Evolutionary conservation across 2,888 invertebrate genomes (phyloP), one percentile per base, ranked within the genome.

Genomic region (Acleris literana): DNA sequence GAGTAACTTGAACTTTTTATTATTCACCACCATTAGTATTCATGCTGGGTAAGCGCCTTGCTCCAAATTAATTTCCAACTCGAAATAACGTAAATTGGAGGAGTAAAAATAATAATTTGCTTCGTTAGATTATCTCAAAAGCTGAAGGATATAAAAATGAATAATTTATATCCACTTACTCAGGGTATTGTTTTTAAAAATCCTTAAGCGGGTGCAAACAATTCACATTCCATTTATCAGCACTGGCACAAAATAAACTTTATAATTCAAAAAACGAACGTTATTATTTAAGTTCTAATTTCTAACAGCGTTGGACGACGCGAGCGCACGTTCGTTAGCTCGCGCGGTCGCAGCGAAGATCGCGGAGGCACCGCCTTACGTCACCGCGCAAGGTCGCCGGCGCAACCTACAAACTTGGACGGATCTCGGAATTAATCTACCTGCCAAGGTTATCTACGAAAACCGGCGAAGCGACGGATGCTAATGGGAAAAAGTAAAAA

Each of bases 291-390:
- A 57, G 60, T 73, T 79, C 71, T 70, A 74, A 76, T 70, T 76
- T 78, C 64, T 70, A 76, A 74, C 74, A 68, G 74, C 70, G 71
- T 69, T 70, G 58, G 62, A 74, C 75, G 48, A 72, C 84, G 85
- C 85, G 71, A 56, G 83, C 84, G 84, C 89, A 82, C 85, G 78
- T 77, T 79, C 81, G 83, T 65, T 76, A 72, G 76, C 77, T 76
- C 72, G 75, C 80, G 76, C 81, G 76, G 80, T 75, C 81, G 81
- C 75, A 70, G 75, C 77, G 78, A 80, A 81, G 84, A 84, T 83
- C 76, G 72, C 78, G 79, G 77, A 82, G 83, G 83, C 76, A 79
- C 77, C 75, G 70, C 74, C 80, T 90, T 86, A 87, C 89, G 88
- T 90, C 89, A 90, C 78, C 72, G 73, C 74, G 70, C 85, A 84